phyloP scores from a whole-genome alignment of 2,888 invertebrate species.

The Zygogramma bicolorata region DNA sequence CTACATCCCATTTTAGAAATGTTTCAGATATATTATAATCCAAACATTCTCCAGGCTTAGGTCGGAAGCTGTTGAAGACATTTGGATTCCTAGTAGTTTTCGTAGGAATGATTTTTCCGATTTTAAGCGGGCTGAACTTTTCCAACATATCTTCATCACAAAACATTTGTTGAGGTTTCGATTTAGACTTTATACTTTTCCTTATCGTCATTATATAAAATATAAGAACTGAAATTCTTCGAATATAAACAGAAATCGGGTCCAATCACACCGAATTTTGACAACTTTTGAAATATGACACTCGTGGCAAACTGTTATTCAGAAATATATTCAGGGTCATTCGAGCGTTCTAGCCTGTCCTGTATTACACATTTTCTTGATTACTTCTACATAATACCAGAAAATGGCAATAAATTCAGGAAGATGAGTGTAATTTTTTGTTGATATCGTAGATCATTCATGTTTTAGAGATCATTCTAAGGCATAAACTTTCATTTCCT shows the following conservation, averaged over 20 bases:
- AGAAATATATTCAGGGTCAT: too few species aligned
- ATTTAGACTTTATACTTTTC: constrained; percentile 11
- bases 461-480: too few species aligned
- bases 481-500: too few species aligned
- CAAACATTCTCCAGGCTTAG: constrained; percentile 47
- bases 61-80: constrained; percentile 45
- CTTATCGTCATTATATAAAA: not conserved
- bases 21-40: constrained; percentile 58
- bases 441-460: too few species aligned
- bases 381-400: too few species aligned
- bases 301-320: too few species aligned
- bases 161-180: not conserved
- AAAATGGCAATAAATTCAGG: too few species aligned
- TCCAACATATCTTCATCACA: constrained; percentile 36
- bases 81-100: constrained; percentile 40
- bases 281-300: not conserved
- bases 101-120: constrained; percentile 51
- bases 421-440: too few species aligned
- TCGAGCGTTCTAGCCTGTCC: too few species aligned
- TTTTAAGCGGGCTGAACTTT: constrained; percentile 39
- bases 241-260: not conserved
- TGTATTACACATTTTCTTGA: too few species aligned
- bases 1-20: constrained; percentile 42
- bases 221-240: not conserved
- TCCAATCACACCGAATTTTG: constrained; percentile 9